A percentile compares a stretch with the other conserved stretches of the same genome.
These are phyloP conservation scores for Cynopterus brachyotis DNA, from an alignment of 2,113 vertebrate genomes.

Conservation along the genomic window DNA sequence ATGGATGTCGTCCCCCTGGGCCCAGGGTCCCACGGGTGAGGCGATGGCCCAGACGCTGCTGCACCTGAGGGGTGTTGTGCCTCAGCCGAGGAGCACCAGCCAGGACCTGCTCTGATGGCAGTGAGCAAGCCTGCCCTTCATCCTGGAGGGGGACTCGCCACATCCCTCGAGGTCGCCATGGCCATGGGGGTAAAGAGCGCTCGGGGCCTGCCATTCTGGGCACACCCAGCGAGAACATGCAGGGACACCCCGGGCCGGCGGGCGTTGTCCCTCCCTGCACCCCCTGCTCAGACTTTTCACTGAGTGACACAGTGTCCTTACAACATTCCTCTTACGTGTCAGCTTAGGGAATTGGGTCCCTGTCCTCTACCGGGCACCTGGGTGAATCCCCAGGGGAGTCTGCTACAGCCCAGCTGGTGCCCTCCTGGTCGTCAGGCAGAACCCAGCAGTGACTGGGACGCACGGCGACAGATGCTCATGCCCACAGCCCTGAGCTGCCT, in stretches of 20 bases:
- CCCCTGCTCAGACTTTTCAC: not conserved
- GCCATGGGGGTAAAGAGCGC: accelerated
- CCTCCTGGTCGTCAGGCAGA: not conserved
- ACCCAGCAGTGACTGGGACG: not conserved
- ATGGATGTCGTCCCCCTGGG: accelerated
- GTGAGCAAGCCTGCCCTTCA: accelerated
- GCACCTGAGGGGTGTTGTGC: not conserved
- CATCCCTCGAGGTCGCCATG: accelerated
- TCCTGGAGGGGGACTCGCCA: not conserved
- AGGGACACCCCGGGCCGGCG: accelerated
- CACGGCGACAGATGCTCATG: accelerated
- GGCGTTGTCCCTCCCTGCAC: not conserved
- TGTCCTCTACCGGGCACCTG: accelerated
- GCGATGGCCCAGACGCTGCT: accelerated
- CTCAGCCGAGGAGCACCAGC: too few relatives aligned
- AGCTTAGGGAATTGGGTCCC: not conserved
- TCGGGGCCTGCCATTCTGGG: accelerated
- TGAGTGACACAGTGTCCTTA: not conserved
- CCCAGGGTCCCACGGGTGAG: accelerated
- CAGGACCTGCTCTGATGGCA: accelerated
- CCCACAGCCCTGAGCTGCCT: not conserved
- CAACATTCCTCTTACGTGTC: not conserved
- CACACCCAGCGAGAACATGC: not conserved
- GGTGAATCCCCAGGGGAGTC: not conserved
- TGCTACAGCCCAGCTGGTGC: not conserved